Base-by-base conservation (phyloP, 2,797 vertebrate species). In the Lophius americanus region DNA sequence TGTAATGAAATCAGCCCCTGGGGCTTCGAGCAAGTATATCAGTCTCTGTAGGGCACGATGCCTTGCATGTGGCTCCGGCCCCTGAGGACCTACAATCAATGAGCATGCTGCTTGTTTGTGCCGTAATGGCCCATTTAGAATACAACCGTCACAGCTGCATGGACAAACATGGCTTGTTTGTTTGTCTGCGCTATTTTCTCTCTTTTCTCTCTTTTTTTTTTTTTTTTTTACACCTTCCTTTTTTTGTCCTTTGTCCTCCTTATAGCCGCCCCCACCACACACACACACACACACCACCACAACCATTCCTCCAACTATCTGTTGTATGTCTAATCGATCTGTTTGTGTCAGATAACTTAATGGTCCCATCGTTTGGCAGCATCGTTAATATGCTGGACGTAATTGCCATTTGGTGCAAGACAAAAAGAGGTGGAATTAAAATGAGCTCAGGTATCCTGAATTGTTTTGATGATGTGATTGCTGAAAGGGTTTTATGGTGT, bases 401-500 rank as follows among this genome's bases (percentile, higher is more conserved):
- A 91, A 93, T 92, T 91, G 82, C 83, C 81, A 86, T 87, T 90
- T 89, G 84, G 77, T 81, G 75, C 60, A 71, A 66, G 78, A 79
- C 70, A 55, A 71, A 63, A 74, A 72, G 42, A 74, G 59, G 68
- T 60, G 61, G 71, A 79, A 89, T 88, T 83, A 82, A 84, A 91
- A 89, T 87, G 78, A 90, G 86, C 73, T 68, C 39, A 42, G 73
- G 60, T 84, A 76, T 68, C 73, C 76, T 35, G 78, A 86, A 88
- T 87, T 86, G 88, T 85, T 93, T 90, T 87, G 83, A 88, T 90
- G 90, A 88, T 87, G 85, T 84, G 82, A 83, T 79, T 63, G 72
- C 76, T 72, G 81, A 81, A 79, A 78, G 77, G 69, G 7, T 80
- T 75, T 83, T 63, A 68, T 73, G 56, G 49, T 62, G 56, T 59